Evolutionary conservation across 2,797 vertebrate species (phyloP).

Genomic region (Pelodytes ibericus): DNA sequence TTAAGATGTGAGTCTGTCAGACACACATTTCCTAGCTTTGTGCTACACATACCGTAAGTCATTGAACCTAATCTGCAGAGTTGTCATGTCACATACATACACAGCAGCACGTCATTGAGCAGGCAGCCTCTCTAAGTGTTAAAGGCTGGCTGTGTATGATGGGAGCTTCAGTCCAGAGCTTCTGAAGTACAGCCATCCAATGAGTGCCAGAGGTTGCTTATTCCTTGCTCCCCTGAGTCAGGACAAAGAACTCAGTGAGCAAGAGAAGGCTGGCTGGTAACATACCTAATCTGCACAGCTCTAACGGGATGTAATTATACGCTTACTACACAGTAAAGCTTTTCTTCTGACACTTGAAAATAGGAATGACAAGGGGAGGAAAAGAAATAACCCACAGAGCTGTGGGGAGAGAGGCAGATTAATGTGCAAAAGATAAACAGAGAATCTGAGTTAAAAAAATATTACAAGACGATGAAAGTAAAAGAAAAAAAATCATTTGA

Average conservation of each 20-base stretch:
- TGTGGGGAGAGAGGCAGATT: constrained; percentile 35
- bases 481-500: constrained; percentile 19
- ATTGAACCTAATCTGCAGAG: too few species aligned
- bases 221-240: background rate
- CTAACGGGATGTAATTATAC: constrained; percentile 46
- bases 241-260: background rate
- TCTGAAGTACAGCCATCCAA: background rate
- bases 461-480: constrained; percentile 22
- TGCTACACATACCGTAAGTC: too few species aligned
- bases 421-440: constrained; percentile 46
- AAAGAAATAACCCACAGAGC: constrained; percentile 16
- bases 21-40: too few species aligned
- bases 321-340: constrained; percentile 37
- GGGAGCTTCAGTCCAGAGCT: background rate
- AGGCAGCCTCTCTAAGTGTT: too few species aligned
- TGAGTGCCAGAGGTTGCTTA: background rate
- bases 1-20: too few species aligned
- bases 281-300: constrained; percentile 14
- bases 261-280: constrained; percentile 5
- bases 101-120: too few species aligned
- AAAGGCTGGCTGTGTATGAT: background rate
- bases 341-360: constrained; percentile 41
- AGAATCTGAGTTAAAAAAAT: constrained; percentile 17
- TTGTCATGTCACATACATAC: too few species aligned
- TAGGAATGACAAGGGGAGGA: constrained; percentile 40